Evolutionary conservation across 2,888 invertebrate genomes (phyloP).

Genomic region (Trichopoda pennipes): DNA sequence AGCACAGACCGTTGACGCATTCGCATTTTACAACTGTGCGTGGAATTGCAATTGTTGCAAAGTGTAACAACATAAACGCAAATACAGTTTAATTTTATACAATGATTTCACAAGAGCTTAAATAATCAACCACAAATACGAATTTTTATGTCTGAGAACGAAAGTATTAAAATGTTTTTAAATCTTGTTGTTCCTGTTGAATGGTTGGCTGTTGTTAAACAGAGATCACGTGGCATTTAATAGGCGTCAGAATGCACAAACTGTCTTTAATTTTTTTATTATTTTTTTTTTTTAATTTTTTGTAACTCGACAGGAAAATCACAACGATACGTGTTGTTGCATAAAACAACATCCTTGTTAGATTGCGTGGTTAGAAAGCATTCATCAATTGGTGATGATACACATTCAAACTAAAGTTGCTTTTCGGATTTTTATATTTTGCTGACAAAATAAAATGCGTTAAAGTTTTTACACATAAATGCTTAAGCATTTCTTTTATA

Average conservation of each 20-base stretch:
- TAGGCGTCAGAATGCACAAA: slow-evolving; percentile 68
- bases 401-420: slow-evolving; percentile 71
- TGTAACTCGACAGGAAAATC: slow-evolving; percentile 49
- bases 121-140: slow-evolving; percentile 57
- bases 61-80: slow-evolving; percentile 53
- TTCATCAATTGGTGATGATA: slow-evolving; percentile 75
- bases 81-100: slow-evolving; percentile 60
- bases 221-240: slow-evolving; percentile 70
- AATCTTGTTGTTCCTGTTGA: slow-evolving; percentile 18
- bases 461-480: slow-evolving; percentile 64
- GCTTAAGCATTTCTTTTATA: slow-evolving; percentile 57
- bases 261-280: slow-evolving; percentile 25
- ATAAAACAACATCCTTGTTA: slow-evolving; percentile 50
- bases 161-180: slow-evolving; percentile 28
- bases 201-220: slow-evolving; percentile 58
- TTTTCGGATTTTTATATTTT: slow-evolving; percentile 47
- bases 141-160: slow-evolving; percentile 7
- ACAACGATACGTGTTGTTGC: slow-evolving; percentile 32
- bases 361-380: slow-evolving; percentile 77
- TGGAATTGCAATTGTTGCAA: slow-evolving; percentile 56
- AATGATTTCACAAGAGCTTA: slow-evolving; percentile 59
- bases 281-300: slow-evolving; percentile 19
- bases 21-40: slow-evolving; percentile 14
- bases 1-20: neutral
- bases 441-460: slow-evolving; percentile 76